These are phyloP conservation scores for Drosophila nr. medialis DNA, from an alignment of 2,888 invertebrate species.

Conservation along the genomic window DNA sequence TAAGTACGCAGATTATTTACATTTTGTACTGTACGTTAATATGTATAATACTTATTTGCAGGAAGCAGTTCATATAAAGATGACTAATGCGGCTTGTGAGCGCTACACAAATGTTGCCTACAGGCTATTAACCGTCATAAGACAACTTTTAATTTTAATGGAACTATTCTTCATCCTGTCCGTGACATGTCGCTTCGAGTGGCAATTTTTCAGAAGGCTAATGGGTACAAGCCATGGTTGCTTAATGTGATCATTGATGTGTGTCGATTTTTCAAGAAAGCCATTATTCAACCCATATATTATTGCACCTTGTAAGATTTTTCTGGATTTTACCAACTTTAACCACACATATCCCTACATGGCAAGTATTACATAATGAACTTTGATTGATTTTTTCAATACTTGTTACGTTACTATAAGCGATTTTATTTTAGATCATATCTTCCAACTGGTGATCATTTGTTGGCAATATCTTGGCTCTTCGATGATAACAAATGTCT, in stretches of 20 bases:
- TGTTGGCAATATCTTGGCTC: too few species aligned
- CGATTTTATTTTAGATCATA: too few species aligned
- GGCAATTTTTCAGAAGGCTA: conserved; percentile 33
- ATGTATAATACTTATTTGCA: background rate
- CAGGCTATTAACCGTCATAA: conserved; percentile 32
- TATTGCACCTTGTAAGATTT: too few species aligned
- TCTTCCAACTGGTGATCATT: too few species aligned
- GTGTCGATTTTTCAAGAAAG: too few species aligned
- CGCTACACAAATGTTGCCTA: conserved; percentile 40
- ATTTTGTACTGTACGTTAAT: background rate
- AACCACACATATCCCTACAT: conserved; percentile 51
- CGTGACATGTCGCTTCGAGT: conserved; percentile 6
- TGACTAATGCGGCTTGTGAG: conserved; percentile 41
- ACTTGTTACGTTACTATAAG: background rate
- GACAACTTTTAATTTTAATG: conserved; percentile 27
- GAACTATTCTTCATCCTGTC: conserved; percentile 21
- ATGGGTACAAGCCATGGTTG: conserved; percentile 51
- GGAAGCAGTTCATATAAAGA: conserved; percentile 23
- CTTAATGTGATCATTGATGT: background rate
- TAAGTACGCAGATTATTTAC: background rate
- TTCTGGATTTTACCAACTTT: conserved; percentile 38
- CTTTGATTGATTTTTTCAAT: background rate
- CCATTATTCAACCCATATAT: too few species aligned
- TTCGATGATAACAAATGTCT: too few species aligned
- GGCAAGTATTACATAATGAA: conserved; percentile 6